These are phyloP conservation scores for Drosophila monieri DNA, from an alignment of 2,888 invertebrate genomes.

Conservation along the genomic window DNA sequence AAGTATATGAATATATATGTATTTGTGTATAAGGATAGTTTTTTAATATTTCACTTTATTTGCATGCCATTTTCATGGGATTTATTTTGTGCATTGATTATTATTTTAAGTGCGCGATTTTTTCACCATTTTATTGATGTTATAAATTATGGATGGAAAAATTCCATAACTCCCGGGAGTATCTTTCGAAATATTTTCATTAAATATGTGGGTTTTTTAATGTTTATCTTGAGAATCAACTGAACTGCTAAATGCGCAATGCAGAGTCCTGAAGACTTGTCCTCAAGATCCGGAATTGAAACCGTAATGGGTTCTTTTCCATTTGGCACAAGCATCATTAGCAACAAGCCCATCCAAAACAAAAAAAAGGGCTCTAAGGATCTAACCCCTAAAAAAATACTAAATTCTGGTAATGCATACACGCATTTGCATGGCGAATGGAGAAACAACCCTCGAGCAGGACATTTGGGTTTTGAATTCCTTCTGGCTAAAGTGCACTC, in stretches of 20 bases:
- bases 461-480: slow-evolving; percentile 17
- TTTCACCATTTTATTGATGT: slow-evolving; percentile 63
- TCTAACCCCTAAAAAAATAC: slow-evolving; percentile 27
- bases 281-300: slow-evolving; percentile 58
- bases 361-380: slow-evolving; percentile 5
- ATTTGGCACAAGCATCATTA: slow-evolving; percentile 73
- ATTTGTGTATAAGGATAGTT: neutral
- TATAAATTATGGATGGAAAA: slow-evolving; percentile 65
- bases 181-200: neutral
- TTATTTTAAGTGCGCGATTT: slow-evolving; percentile 43
- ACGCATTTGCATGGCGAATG: slow-evolving; percentile 35
- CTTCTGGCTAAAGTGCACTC: slow-evolving; percentile 64
- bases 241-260: slow-evolving; percentile 25
- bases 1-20: neutral
- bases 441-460: slow-evolving; percentile 30
- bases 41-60: slow-evolving; percentile 21
- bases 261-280: slow-evolving; percentile 36
- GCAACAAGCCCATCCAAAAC: slow-evolving; percentile 30
- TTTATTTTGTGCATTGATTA: slow-evolving; percentile 39
- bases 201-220: too few species aligned
- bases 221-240: neutral
- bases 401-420: slow-evolving; percentile 37
- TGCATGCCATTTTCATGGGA: slow-evolving; percentile 26
- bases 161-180: slow-evolving; percentile 9
- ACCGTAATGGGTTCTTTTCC: slow-evolving; percentile 32